Conservation (phyloP, 2,797 vertebrate genomes). For the Tamandua tetradactyla region DNA sequence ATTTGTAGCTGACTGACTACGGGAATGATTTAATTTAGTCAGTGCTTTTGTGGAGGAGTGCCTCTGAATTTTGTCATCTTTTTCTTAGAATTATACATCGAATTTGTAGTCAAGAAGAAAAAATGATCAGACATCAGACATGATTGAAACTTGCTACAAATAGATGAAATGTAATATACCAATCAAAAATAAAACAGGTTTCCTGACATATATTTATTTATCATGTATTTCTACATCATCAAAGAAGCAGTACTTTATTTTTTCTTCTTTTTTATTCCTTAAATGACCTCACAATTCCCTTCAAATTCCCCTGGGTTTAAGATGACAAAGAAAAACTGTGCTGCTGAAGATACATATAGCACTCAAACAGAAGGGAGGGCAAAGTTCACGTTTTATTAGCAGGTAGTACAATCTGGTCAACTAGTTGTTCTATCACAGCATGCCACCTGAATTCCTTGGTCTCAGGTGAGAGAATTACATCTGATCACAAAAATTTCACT, state of each 20-base stretch:
- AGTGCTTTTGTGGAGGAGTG: neutral
- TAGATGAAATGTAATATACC: neutral
- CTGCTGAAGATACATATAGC: neutral
- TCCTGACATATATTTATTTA: neutral
- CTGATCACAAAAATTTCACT: neutral
- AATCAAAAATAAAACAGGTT: neutral
- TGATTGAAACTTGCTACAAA: neutral
- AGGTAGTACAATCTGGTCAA: neutral
- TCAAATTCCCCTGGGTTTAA: neutral
- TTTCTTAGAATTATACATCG: neutral
- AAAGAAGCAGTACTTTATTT: neutral
- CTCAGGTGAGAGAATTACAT: neutral
- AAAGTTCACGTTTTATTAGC: fast-evolving
- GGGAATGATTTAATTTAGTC: neutral
- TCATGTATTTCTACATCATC: neutral
- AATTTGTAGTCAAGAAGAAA: neutral
- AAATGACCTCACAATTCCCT: neutral
- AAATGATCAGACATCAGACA: neutral
- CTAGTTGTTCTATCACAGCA: fast-evolving
- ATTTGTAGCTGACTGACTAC: neutral
- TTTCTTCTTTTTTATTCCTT: neutral
- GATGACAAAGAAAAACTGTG: neutral
- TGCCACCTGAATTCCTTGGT: neutral
- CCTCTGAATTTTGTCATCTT: neutral
- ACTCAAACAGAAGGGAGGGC: neutral